phyloP scores from a whole-genome alignment of 2,113 vertebrate species.

The Callipepla californica region DNA sequence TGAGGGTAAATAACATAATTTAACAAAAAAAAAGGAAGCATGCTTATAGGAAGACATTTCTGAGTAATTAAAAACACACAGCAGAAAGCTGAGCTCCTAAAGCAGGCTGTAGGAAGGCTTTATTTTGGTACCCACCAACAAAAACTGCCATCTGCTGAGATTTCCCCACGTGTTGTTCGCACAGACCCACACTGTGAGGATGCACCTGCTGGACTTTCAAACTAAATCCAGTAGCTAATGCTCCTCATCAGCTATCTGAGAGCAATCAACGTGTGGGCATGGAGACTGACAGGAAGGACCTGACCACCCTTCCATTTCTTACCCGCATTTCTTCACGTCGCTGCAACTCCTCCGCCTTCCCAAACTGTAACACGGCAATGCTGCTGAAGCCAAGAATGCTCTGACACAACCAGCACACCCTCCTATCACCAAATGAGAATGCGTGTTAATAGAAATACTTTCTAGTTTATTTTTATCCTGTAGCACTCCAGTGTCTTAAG shows the following conservation, averaged over 20 bases:
- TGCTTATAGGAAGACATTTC: neutral
- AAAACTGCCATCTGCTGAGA: neutral
- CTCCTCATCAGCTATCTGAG: neutral
- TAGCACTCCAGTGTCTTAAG: neutral
- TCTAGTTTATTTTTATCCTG: neutral
- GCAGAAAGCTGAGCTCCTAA: neutral
- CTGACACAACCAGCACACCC: neutral
- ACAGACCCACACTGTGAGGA: neutral
- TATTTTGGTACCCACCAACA: neutral
- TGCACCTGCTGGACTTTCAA: neutral
- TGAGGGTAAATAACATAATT: neutral
- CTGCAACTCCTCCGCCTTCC: neutral
- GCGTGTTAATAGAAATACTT: neutral
- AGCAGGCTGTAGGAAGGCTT: neutral
- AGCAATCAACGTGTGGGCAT: fast-evolving
- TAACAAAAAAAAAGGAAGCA: neutral
- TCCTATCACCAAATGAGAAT: neutral
- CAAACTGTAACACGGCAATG: neutral
- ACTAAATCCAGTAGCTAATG: neutral
- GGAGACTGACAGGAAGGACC: neutral
- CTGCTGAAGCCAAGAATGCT: neutral
- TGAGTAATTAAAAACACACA: neutral
- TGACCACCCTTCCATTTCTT: neutral
- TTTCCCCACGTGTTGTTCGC: neutral
- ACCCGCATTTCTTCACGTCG: neutral